Evolutionary conservation across 2,113 vertebrate genomes (phyloP).

Genomic region (Gobiocypris rarus): DNA sequence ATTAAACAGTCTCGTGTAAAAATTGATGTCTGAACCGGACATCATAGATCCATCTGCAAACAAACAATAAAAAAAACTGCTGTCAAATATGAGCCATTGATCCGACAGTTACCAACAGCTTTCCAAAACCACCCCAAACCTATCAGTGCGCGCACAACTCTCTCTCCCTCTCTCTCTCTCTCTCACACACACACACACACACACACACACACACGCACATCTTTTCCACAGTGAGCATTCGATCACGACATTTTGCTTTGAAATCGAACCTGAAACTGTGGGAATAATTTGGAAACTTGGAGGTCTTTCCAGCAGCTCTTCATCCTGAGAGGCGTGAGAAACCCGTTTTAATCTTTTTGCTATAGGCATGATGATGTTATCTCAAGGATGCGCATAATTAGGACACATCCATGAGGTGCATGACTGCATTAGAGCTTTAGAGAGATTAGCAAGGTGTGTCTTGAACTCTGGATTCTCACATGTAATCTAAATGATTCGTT

Average conservation of each 20-base stretch:
- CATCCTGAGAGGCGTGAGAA: slow-evolving; percentile 55
- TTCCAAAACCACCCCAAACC: slow-evolving; percentile 55
- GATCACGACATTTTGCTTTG: slow-evolving; percentile 47
- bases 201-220: not conserved
- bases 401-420: not conserved
- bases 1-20: slow-evolving; percentile 1
- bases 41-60: slow-evolving; percentile 5
- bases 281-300: slow-evolving; percentile 61
- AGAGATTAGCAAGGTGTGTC: slow-evolving; percentile 18
- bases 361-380: slow-evolving; percentile 57
- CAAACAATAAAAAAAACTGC: not conserved
- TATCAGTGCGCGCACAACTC: slow-evolving; percentile 52
- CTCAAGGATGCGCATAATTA: slow-evolving; percentile 22
- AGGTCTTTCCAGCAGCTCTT: slow-evolving; percentile 62
- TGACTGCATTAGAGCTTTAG: slow-evolving; percentile 18
- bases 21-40: not conserved
- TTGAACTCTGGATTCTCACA: not conserved
- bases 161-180: slow-evolving; percentile 26
- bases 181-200: not conserved
- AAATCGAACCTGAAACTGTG: slow-evolving; percentile 52
- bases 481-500: not conserved
- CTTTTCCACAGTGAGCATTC: not conserved
- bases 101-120: slow-evolving; percentile 52
- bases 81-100: slow-evolving; percentile 12
- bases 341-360: slow-evolving; percentile 30